Base-by-base conservation (phyloP, 1,140 invertebrate species). In the Caenorhabditis tropicalis region DNA sequence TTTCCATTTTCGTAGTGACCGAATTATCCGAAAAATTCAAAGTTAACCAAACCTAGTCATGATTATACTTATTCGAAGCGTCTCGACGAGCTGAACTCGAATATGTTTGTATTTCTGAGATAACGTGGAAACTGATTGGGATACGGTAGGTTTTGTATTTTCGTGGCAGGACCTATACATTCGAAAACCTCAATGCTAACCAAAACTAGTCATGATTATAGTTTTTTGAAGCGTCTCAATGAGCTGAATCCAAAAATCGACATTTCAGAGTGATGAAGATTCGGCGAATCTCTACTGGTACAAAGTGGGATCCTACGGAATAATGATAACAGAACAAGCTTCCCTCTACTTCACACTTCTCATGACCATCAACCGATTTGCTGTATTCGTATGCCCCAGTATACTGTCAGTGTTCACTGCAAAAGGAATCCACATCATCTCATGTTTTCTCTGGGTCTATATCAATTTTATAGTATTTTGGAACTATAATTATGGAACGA, bases 361-460 rank as follows among this genome's bases (percentile, higher is more conserved):
- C 33, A 82, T 82, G 82, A 82, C 82, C 29, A 46, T 82, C 43
- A 82, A 82, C 49, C 51, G 82, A 39, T 70, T 82, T n/a, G 56
- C 56, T n/a, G 82, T 82, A n/a, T 82, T 82, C 21, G 56, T 58
- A 19, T 70, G 48, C 51, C 82, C 82, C 1, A 36, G 24, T 29
- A 81, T 49, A 31, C n/a, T 81, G 51, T 39, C 46, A 19, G 21
- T 81, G 7, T 49, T 51, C 15, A 31, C 46, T 5, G 10, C 46
- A 51, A 49, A 81, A 81, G 33, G 79, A 31, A 81, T 56, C 31
- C 49, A 49, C 36, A 70, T 82, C 9, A 48, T 74, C 4, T 82
- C 56, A 3, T 31, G 21, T 51, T 21, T 82, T 31, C 19, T 82
- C 3, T 82, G 82, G 82, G 29, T 51, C 24, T 82, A 82, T 39